Base-by-base conservation (phyloP, 2,113 vertebrate species). In the Oncorhynchus keta region DNA sequence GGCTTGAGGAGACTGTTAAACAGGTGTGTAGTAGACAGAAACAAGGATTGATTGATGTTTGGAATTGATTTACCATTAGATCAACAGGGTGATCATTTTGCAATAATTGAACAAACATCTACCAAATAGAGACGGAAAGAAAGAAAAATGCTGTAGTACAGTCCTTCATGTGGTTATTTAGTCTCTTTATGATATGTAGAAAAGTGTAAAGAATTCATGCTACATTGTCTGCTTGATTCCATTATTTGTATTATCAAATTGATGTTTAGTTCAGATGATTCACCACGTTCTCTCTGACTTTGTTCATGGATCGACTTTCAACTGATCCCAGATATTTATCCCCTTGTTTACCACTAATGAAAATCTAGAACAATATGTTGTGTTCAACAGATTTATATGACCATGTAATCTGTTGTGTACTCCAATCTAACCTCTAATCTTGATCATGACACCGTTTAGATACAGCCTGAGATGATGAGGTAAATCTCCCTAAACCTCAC, bases 271-370 rank as follows among this genome's bases (percentile, higher is more conserved):
- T 45, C 39, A 11, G 39, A 45, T 45, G 39, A 45, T 45, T 45
- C 39, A 45, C 9, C 39, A 45, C 9, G 39, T 45, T 45, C 39
- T 45, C 39, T 45, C 39, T 45, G 39, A 45, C 39, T 45, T 45
- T 45, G 39, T 45, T 67, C 65, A 28, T 26, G 28, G 12, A 35
- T 28, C 20, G 65, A 28, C 65, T 67, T 24, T 14, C 13, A 35
- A 70, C 6, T 24, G 45, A 72, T 72, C 16, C 70, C 12, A 48
- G 24, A 55, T 72, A 66, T 66, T 66, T 66, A 30, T 67, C 28
- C 65, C 28, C 65, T 16, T 32, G 65, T 32, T 32, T 30, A 67
- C 65, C 28, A 13, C 12, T 28, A 30, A 32, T 28, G 26, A 14
- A 14, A 16, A 32, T 67, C 14, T 67, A 67, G 26, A 32, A 67